Evolutionary conservation across 2,888 invertebrate genomes (phyloP).

Genomic region (Caenorhabditis drosophilae): DNA sequence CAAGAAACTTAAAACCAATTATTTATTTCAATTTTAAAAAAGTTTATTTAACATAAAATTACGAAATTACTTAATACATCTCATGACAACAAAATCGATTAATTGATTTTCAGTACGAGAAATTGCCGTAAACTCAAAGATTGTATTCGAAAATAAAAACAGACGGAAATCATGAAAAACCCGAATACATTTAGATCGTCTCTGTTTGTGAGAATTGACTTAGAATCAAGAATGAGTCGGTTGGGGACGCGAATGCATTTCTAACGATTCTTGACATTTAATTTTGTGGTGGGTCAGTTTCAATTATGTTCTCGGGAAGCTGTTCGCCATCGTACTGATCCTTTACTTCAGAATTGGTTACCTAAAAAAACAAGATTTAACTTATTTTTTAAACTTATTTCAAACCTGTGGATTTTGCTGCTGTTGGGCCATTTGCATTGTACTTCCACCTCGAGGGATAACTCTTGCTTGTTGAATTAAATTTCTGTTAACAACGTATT

Average conservation of each 20-base stretch:
- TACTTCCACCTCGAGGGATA: constrained; percentile 27
- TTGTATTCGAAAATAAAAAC: not conserved
- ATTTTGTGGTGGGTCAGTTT: not conserved
- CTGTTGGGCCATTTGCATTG: constrained; percentile 37
- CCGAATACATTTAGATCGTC: not conserved
- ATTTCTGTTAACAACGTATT: constrained; percentile 9
- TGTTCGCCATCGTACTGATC: not conserved
- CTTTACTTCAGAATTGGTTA: too few relatives aligned
- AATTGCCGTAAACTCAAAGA: not conserved
- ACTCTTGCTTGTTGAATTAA: constrained; percentile 9
- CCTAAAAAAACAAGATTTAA: not conserved
- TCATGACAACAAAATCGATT: not conserved
- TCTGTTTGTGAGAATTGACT: not conserved
- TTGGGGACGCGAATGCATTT: constrained; percentile 10
- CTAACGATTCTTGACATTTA: not conserved
- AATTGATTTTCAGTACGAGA: not conserved
- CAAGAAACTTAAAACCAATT: not conserved
- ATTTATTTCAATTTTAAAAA: not conserved
- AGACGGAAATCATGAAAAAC: constrained; percentile 1
- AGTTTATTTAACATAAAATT: not conserved
- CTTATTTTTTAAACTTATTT: not conserved
- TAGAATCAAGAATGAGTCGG: constrained; percentile 13
- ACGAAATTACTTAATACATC: not conserved
- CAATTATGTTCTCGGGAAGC: too few relatives aligned
- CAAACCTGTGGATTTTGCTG: not conserved